Evolutionary conservation across 1,140 invertebrate genomes (phyloP).

Genomic region (Neodiprion pinetum): DNA sequence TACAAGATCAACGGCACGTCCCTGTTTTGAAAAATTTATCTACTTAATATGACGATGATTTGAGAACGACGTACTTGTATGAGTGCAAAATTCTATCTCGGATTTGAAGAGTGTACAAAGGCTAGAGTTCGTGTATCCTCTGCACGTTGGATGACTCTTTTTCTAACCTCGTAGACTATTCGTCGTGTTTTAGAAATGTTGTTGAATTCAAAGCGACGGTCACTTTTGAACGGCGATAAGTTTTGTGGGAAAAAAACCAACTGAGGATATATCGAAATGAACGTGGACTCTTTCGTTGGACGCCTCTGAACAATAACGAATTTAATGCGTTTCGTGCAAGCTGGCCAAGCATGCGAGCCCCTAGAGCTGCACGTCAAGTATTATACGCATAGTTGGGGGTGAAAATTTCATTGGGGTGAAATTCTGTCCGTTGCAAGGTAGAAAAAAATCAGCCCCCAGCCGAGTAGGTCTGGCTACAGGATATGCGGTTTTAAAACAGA

Average conservation of each 20-base stretch:
- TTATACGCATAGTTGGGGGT: neutral
- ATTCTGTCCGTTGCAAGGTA: neutral
- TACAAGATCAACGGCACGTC: too few species aligned
- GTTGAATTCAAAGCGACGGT: neutral
- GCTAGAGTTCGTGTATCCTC: too few species aligned
- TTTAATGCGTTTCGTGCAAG: constrained; percentile 1
- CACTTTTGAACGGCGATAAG: neutral
- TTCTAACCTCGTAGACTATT: too few species aligned
- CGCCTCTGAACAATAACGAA: neutral
- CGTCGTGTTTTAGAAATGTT: too few species aligned
- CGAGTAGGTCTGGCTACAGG: neutral
- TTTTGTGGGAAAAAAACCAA: neutral
- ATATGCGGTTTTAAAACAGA: neutral
- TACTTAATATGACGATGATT: too few species aligned
- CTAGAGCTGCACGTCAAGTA: neutral
- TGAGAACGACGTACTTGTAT: too few species aligned
- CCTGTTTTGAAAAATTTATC: too few species aligned
- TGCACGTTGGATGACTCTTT: too few species aligned
- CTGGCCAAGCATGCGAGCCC: neutral
- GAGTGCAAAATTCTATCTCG: too few species aligned
- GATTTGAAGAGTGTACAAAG: too few species aligned
- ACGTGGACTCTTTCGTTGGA: neutral
- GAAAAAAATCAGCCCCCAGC: neutral
- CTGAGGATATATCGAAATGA: neutral
- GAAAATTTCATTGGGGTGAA: neutral